These are phyloP conservation scores for Trichacis sp. DNA, from an alignment of 2,888 invertebrate species.

Conservation along the genomic window DNA sequence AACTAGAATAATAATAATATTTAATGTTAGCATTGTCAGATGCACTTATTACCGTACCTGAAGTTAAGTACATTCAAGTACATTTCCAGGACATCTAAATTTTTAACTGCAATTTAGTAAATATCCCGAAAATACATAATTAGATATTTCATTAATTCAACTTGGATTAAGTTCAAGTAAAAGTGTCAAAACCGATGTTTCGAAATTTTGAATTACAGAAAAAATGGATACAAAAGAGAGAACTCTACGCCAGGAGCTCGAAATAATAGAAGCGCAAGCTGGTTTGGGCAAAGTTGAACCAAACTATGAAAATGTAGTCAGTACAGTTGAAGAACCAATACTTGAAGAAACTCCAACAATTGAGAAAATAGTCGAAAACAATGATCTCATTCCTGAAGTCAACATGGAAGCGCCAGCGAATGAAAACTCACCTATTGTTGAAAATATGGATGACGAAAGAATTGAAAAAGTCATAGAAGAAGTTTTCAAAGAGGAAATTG, in stretches of 20 bases:
- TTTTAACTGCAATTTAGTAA: no score
- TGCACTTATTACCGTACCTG: no score
- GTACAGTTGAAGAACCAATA: slow-evolving; percentile 28
- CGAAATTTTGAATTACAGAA: slow-evolving; percentile 48
- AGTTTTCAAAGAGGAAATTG: slow-evolving; percentile 45
- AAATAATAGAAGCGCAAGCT: slow-evolving; percentile 60
- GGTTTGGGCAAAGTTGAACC: slow-evolving; percentile 54
- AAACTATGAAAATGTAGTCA: slow-evolving; percentile 48
- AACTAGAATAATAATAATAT: no score
- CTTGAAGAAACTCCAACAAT: slow-evolving; percentile 44
- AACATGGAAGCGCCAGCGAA: slow-evolving; percentile 34
- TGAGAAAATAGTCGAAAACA: slow-evolving; percentile 61
- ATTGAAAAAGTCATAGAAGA: slow-evolving; percentile 31
- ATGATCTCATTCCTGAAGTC: slow-evolving; percentile 62
- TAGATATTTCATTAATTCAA: no score
- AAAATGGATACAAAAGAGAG: slow-evolving; percentile 63
- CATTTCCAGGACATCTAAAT: no score
- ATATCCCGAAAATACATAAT: no score
- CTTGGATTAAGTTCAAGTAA: no score
- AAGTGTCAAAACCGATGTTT: no score
- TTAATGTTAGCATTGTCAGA: no score
- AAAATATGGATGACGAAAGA: slow-evolving; percentile 18
- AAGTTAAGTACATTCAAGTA: no score
- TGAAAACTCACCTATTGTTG: slow-evolving; percentile 10
- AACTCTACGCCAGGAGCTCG: slow-evolving; percentile 58